Base-by-base conservation (phyloP, 2,888 invertebrate species). In the Erebia aethiops region DNA sequence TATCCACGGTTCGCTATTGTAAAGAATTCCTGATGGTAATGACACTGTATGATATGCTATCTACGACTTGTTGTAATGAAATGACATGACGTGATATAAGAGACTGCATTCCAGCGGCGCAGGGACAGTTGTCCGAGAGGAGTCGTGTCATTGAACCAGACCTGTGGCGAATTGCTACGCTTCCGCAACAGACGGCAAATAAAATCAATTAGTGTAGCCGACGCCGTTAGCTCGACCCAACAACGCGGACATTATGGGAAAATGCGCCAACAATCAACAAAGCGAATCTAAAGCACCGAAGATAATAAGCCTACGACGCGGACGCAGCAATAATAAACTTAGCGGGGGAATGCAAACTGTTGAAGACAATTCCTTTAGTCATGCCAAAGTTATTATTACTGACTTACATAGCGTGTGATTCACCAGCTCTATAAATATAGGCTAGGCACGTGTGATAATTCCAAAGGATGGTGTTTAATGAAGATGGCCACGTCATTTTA, bases 401-500 rank as follows among this genome's bases (percentile, higher is more conserved):
- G 68, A 63, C 71, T 67, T 70, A 63, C 83, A 78, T 78, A 74
- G 79, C 77, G 79, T 78, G 86, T 91, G 89, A 90, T 86, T 90
- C 89, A 89, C 73, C 80, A 77, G 18, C 73, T 72, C 83, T 87
- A 87, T 87, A 87, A 88, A 88, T 87, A 87, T 81, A 84, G 81
- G 78, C 82, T 79, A 81, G 83, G 86, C 87, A 88, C 89, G 90
- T 87, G 89, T 89, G 86, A 87, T 87, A 87, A 88, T 89, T 89
- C 82, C 83, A 85, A 84, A 86, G 87, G 85, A 88, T 84, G 85
- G 87, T 89, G 87, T 89, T 91, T 90, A 91, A 89, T 91, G 87
- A 88, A 90, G 89, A 88, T 86, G 85, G 86, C 85, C 90, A 90
- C 92, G 92, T 92, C 92, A 91, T 88, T 88, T 90, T 87, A 91